Evolutionary conservation across 2,797 vertebrate genomes (phyloP).

Genomic region (Anguilla marmorata): DNA sequence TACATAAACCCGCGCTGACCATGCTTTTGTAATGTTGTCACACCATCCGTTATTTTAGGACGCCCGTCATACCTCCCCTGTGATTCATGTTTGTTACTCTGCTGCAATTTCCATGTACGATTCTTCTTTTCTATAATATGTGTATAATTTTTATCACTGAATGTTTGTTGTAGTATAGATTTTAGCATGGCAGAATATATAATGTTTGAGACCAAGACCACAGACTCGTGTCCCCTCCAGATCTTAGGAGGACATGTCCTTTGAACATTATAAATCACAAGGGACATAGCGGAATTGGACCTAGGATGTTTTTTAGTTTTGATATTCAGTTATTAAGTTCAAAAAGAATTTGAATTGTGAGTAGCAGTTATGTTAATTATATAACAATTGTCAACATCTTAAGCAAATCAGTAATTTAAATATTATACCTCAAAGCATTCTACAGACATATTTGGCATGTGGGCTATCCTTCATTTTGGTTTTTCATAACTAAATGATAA

Average conservation of each 20-base stretch:
- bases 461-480: neutral
- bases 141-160: too few species aligned
- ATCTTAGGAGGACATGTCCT: too few species aligned
- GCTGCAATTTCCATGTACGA: neutral
- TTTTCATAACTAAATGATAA: neutral
- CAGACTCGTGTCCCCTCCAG: too few species aligned
- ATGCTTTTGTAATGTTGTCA: neutral
- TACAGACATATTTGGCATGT: neutral
- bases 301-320: too few species aligned
- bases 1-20: neutral
- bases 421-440: neutral
- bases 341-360: neutral
- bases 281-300: neutral
- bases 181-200: too few species aligned
- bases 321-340: neutral
- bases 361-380: neutral
- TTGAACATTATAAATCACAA: neutral
- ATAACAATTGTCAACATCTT: neutral
- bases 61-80: neutral
- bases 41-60: neutral
- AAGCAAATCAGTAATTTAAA: neutral
- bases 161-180: too few species aligned
- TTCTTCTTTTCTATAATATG: neutral
- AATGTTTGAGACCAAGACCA: too few species aligned
- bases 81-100: neutral